Conservation (phyloP, 2,113 vertebrate genomes). For the Hemichromis elongatus region DNA sequence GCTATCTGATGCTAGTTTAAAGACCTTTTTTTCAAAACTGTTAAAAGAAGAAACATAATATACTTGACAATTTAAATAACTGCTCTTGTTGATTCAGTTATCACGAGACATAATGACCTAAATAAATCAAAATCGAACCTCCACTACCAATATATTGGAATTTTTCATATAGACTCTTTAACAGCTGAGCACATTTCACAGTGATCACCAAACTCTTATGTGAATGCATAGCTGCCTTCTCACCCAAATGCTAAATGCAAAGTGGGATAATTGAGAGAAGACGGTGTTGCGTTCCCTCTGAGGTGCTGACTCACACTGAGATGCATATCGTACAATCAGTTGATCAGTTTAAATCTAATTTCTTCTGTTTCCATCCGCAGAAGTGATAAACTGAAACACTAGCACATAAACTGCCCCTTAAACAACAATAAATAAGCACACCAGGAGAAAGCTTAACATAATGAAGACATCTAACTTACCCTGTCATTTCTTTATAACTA, state of each 20-base stretch:
- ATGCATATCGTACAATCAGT: background rate
- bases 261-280: background rate
- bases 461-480: background rate
- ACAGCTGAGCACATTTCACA: background rate
- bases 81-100: background rate
- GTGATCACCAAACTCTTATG: background rate
- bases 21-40: background rate
- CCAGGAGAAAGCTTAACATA: background rate
- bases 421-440: background rate
- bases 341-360: background rate
- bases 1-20: background rate
- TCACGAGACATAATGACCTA: background rate
- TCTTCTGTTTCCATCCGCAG: background rate
- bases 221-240: background rate
- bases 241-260: background rate
- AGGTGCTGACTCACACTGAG: background rate
- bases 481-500: background rate
- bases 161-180: background rate
- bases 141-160: background rate
- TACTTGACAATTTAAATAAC: background rate
- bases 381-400: background rate
- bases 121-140: background rate
- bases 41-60: background rate
- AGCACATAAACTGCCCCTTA: background rate
- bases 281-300: background rate